These are phyloP conservation scores for Trochalopteron elliotii DNA, from an alignment of 2,113 vertebrate genomes.

Conservation along the genomic window DNA sequence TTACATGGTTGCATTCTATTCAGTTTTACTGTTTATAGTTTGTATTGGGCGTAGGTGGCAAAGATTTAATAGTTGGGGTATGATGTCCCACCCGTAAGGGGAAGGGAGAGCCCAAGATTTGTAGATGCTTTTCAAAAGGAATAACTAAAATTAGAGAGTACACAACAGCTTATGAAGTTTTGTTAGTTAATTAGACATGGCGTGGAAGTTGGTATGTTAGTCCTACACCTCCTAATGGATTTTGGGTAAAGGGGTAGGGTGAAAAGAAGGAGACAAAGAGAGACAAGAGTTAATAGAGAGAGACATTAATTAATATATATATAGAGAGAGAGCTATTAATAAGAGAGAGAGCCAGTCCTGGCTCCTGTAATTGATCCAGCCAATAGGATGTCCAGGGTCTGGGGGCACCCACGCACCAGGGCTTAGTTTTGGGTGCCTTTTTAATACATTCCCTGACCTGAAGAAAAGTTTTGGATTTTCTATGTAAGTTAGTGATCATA, in stretches of 20 bases:
- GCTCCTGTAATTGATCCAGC: background rate
- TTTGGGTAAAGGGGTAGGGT: background rate
- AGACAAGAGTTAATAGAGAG: background rate
- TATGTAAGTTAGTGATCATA: background rate
- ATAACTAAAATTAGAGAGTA: background rate
- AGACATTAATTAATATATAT: too few relatives aligned
- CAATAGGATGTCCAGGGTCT: background rate
- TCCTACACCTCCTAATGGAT: background rate
- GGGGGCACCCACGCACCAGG: fast-evolving
- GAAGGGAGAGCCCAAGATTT: background rate
- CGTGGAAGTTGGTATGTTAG: fast-evolving
- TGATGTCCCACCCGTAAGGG: background rate
- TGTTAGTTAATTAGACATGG: background rate
- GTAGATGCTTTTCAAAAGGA: background rate
- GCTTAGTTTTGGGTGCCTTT: background rate
- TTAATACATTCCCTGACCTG: background rate
- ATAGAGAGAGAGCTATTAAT: background rate
- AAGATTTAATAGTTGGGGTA: background rate
- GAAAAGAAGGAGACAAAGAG: background rate
- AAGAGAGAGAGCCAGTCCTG: background rate
- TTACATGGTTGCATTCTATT: background rate
- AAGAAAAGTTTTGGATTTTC: background rate
- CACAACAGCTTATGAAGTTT: background rate
- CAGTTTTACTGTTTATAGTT: background rate
- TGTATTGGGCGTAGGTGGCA: background rate